Evolutionary conservation across 1,140 invertebrate species (phyloP).

Genomic region (Saxidomus purpurata): DNA sequence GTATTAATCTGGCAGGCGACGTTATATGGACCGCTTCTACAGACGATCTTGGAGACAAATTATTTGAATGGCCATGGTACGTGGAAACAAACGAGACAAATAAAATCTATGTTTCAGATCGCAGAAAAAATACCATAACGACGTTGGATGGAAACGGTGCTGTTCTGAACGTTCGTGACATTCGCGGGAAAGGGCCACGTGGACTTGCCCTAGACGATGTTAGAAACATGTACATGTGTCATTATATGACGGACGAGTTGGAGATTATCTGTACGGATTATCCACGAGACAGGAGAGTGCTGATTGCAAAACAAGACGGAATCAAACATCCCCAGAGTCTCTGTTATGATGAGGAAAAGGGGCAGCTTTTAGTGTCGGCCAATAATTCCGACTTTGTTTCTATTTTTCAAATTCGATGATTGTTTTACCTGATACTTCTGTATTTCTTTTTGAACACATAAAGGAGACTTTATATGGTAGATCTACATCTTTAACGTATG

Average conservation of each 20-base stretch:
- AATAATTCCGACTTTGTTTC: conserved; percentile 40
- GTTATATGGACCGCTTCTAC: conserved; percentile 20
- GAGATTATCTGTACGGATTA: conserved; percentile 33
- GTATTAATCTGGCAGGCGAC: neutral
- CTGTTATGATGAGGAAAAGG: conserved; percentile 20
- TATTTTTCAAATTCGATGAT: conserved; percentile 60
- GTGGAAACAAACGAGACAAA: neutral
- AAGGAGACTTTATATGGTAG: no score
- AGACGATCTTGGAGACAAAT: conserved; percentile 1
- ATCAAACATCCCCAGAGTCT: conserved; percentile 48
- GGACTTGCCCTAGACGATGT: conserved; percentile 17
- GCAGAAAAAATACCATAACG: conserved; percentile 47
- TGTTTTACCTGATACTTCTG: no score
- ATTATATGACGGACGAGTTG: conserved; percentile 54
- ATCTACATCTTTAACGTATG: no score
- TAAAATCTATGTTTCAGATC: conserved; percentile 52
- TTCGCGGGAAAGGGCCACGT: conserved; percentile 47
- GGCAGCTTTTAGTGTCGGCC: conserved; percentile 16
- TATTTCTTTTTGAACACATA: no score
- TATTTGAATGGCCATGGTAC: conserved; percentile 66
- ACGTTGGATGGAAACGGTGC: conserved; percentile 11
- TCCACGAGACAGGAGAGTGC: conserved; percentile 6
- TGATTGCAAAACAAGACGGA: conserved; percentile 17
- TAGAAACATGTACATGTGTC: conserved; percentile 33
- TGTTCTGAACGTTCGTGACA: neutral